These are phyloP conservation scores for Danio tinwini DNA, from an alignment of 2,797 vertebrate species.

Conservation along the genomic window DNA sequence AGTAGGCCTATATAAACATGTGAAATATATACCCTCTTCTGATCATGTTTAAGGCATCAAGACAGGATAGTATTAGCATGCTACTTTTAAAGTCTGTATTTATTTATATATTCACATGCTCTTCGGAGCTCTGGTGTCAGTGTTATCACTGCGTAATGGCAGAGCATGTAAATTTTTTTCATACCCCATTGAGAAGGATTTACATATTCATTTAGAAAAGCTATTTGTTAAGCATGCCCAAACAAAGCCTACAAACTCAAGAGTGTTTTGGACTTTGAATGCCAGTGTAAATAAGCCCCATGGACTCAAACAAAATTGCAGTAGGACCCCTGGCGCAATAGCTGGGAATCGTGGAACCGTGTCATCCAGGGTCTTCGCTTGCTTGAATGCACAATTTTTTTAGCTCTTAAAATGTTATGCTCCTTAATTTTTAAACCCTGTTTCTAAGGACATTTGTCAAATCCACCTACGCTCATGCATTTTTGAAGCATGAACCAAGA, in stretches of 20 bases:
- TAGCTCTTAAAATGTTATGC: background rate
- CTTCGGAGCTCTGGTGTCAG: slow-evolving; percentile 8
- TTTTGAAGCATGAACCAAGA: slow-evolving; percentile 18
- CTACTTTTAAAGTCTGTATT: slow-evolving; percentile 1
- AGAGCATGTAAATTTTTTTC: slow-evolving; percentile 22
- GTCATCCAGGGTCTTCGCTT: background rate
- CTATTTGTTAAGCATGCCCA: slow-evolving; percentile 18
- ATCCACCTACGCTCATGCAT: slow-evolving; percentile 19
- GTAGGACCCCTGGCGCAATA: background rate
- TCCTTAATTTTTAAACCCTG: slow-evolving; percentile 11
- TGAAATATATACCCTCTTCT: too few species aligned
- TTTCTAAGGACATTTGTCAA: slow-evolving; percentile 17
- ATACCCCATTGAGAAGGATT: slow-evolving; percentile 19
- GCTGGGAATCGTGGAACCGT: background rate
- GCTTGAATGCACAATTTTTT: slow-evolving; percentile 9
- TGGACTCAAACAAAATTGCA: slow-evolving; percentile 8
- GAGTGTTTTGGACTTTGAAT: slow-evolving; percentile 37
- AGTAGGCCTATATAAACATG: too few species aligned
- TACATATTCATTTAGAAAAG: slow-evolving; percentile 28
- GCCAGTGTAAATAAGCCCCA: slow-evolving; percentile 22
- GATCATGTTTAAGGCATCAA: background rate
- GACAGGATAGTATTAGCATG: background rate
- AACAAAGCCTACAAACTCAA: slow-evolving; percentile 33
- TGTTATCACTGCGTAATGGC: slow-evolving; percentile 24
- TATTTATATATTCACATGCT: slow-evolving; percentile 2